These are phyloP conservation scores for Strigamia transsilvanica DNA, from an alignment of 2,888 invertebrate genomes.

Conservation along the genomic window DNA sequence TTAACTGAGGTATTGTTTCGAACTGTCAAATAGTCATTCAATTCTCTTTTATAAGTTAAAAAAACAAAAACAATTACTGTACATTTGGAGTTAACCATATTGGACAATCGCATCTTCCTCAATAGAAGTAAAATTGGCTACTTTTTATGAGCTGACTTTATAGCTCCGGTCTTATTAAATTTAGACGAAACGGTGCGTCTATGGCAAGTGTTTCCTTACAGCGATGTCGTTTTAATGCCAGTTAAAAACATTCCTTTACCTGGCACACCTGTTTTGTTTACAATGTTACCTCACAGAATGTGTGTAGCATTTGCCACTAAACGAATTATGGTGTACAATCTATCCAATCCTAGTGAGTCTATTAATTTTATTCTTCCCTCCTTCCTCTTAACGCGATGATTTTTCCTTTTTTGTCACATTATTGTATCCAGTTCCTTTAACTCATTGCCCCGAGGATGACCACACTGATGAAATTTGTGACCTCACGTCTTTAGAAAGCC, in stretches of 20 bases:
- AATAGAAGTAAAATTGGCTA: no score
- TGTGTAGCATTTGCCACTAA: not conserved
- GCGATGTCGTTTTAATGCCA: constrained; percentile 4
- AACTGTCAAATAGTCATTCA: no score
- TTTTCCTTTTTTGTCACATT: not conserved
- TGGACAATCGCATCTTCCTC: no score
- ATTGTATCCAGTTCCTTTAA: not conserved
- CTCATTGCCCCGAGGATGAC: constrained; percentile 6
- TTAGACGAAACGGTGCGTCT: not conserved
- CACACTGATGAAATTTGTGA: constrained; percentile 35
- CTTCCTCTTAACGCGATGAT: not conserved
- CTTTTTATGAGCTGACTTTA: no score
- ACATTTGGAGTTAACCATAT: no score
- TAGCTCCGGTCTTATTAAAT: not conserved
- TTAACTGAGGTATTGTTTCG: no score
- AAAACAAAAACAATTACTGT: no score
- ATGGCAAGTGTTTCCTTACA: constrained; percentile 8
- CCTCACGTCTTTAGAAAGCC: constrained; percentile 14
- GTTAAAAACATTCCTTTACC: not conserved
- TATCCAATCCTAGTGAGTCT: constrained; percentile 16
- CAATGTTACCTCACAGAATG: constrained; percentile 13
- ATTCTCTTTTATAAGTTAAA: no score
- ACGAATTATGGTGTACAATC: constrained; percentile 7
- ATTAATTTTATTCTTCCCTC: not conserved
- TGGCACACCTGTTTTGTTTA: not conserved